Evolutionary conservation across 2,113 vertebrate genomes (phyloP).

Genomic region (Sitta europaea): DNA sequence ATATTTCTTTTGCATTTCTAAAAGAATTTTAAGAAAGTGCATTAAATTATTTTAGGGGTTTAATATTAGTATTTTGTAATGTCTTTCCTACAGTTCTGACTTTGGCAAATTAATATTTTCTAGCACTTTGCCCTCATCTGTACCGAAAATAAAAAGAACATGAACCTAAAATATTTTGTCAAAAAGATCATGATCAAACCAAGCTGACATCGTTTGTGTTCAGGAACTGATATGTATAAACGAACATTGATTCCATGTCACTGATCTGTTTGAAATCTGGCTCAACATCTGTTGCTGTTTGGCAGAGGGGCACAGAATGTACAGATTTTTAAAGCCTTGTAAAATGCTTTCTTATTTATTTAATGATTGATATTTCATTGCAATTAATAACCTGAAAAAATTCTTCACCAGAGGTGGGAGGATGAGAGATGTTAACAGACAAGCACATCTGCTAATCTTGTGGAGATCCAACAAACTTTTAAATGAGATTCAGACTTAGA

Average conservation of each 20-base stretch:
- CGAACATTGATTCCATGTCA: not conserved
- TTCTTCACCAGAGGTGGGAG: not conserved
- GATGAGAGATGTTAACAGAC: not conserved
- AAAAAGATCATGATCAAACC: not conserved
- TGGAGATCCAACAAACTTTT: conserved; percentile 2
- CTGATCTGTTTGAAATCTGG: not conserved
- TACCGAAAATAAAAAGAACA: not conserved
- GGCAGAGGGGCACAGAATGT: not conserved
- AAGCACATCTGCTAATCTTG: conserved; percentile 26
- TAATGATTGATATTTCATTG: conserved; percentile 31
- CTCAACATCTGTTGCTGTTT: conserved; percentile 42
- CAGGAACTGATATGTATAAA: not conserved
- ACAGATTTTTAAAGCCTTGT: not conserved
- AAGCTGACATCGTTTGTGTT: not conserved
- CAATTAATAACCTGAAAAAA: conserved; percentile 29
- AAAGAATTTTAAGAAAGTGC: not conserved
- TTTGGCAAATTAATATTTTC: not conserved
- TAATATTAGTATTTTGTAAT: not conserved
- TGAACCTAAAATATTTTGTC: not conserved
- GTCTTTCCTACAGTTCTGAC: not conserved
- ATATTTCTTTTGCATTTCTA: not conserved
- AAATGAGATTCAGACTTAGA: conserved; percentile 20
- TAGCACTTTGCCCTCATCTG: not conserved
- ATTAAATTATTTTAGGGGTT: not conserved
- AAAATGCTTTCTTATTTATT: conserved; percentile 14